A percentile compares a stretch with the other conserved stretches of the same genome.
These are phyloP conservation scores for Palythoa grandis DNA, from an alignment of 92 coral and sea anemone species.

Conservation along the genomic window DNA sequence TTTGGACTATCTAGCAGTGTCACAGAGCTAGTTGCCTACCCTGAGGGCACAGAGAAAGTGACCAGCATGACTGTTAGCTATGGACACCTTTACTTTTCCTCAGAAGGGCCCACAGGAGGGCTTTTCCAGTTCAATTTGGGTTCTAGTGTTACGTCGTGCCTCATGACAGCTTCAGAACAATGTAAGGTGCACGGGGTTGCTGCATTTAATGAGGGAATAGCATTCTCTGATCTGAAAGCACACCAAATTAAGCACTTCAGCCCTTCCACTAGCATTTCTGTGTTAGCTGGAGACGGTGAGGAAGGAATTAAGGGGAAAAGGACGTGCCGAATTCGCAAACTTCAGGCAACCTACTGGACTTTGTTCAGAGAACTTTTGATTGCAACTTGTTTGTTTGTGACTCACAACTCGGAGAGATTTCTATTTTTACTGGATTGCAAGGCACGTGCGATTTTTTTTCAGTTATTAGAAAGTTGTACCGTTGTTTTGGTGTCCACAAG, in stretches of 20 bases:
- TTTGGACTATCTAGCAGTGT: slow-evolving; percentile 61
- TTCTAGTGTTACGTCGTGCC: slow-evolving; percentile 31
- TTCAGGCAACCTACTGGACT: slow-evolving; percentile 37
- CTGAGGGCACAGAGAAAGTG: slow-evolving; percentile 43
- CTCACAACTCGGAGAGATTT: slow-evolving; percentile 41
- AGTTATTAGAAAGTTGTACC: slow-evolving; percentile 52
- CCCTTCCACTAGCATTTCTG: slow-evolving; percentile 51
- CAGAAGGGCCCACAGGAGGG: slow-evolving; percentile 59
- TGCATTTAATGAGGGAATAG: slow-evolving; percentile 53
- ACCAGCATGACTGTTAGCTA: slow-evolving; percentile 48
- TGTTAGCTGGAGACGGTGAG: slow-evolving; percentile 55
- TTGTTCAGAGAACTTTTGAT: slow-evolving; percentile 40
- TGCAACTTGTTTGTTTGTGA: slow-evolving; percentile 43
- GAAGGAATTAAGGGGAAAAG: slow-evolving; percentile 46
- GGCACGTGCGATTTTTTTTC: slow-evolving; percentile 57
- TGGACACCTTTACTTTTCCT: slow-evolving; percentile 55
- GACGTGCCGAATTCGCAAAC: slow-evolving; percentile 46
- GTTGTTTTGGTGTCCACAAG: slow-evolving; percentile 57
- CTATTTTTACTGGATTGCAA: slow-evolving; percentile 50
- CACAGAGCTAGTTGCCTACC: slow-evolving; percentile 48
- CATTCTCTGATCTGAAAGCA: slow-evolving; percentile 59
- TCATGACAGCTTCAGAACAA: background rate
- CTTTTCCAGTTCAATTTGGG: slow-evolving; percentile 55
- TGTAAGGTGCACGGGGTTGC: slow-evolving; percentile 50
- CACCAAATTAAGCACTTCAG: slow-evolving; percentile 55